Base-by-base conservation (phyloP, 2,797 vertebrate species). In the Meriones psammophilus region DNA sequence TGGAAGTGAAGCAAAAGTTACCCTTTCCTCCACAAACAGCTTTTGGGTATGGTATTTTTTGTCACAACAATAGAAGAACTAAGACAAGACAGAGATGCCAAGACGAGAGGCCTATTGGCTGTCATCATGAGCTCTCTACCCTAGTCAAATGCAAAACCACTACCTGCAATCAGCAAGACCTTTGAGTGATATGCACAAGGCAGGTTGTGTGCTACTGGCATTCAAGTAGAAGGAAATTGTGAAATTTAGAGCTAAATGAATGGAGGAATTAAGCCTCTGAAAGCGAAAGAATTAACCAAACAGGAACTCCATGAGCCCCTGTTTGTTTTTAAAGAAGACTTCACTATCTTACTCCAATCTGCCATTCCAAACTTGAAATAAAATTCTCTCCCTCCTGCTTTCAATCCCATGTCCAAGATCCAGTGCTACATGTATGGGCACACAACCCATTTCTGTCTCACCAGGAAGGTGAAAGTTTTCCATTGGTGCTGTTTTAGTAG, bases 201-300 rank as follows among this genome's bases (percentile, higher is more conserved):
- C 77, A 56, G 24, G 22, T 39, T 42, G 20, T 5, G 20, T 54
- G 81, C 58, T 28, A 92, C 30, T 78, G 64, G 54, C 5, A 56
- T 81, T 78, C 46, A 74, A 20, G 69, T 8, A 8, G 46, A 87
- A 62, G 24, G 26, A 88, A 68, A 36, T 0, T 17, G 71, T 89
- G 58, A 66, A 36, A 94, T 79, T 54, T 42, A 83, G 89, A 83
- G 54, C 69, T 50, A 39, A 90, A 81, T 80, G 68, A 93, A 79
- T 0, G 77, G 64, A 73, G 39, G 24, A 87, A 91, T 46, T 17
- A 68, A 93, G 50, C 58, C 54, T 56, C 10, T n/a, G 33, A 80
- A 81, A 81, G 20, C 36, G 62, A 64, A 13, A 8, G 3, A 64
- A 28, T 24, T 17, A 13, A 22, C 28, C 62, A 68, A 20, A 46